A percentile compares a stretch with the other conserved stretches of the same genome.
phyloP scores from a whole-genome alignment of 2,888 invertebrate genomes.

The Drosophila austrosaltans region DNA sequence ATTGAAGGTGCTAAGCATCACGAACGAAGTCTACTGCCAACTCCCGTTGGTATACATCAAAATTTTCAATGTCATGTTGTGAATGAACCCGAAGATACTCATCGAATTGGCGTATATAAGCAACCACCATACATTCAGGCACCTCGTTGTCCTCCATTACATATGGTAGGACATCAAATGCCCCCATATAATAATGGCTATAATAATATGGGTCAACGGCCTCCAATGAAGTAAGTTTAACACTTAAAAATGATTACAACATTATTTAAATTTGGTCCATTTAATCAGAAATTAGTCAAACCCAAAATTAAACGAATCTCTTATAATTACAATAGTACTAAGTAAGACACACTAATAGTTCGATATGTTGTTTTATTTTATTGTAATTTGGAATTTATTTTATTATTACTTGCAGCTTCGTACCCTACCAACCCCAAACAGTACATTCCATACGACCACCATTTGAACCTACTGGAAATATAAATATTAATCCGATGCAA shows the following conservation, averaged over 20 bases:
- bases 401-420: conserved; percentile 48
- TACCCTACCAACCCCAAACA: conserved; percentile 61
- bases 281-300: too few relatives aligned
- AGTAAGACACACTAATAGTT: too few relatives aligned
- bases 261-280: neutral
- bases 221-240: conserved; percentile 56
- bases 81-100: conserved; percentile 48
- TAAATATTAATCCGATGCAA: conserved; percentile 61
- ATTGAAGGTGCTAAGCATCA: conserved; percentile 22
- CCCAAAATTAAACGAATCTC: too few relatives aligned
- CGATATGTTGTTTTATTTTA: too few relatives aligned
- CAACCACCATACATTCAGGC: conserved; percentile 59
- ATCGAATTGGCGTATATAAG: conserved; percentile 61
- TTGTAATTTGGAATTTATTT: too few relatives aligned
- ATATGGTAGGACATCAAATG: conserved; percentile 56
- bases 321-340: too few relatives aligned
- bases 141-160: conserved; percentile 56
- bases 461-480: conserved; percentile 60
- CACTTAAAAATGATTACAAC: neutral
- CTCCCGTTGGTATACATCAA: conserved; percentile 55
- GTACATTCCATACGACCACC: conserved; percentile 61
- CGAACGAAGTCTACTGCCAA: conserved; percentile 64
- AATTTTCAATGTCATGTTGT: conserved; percentile 54
- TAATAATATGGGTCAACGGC: conserved; percentile 58
- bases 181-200: conserved; percentile 64